Evolutionary conservation across 2,888 invertebrate genomes (phyloP).

Genomic region (Drosophila maculinotata): DNA sequence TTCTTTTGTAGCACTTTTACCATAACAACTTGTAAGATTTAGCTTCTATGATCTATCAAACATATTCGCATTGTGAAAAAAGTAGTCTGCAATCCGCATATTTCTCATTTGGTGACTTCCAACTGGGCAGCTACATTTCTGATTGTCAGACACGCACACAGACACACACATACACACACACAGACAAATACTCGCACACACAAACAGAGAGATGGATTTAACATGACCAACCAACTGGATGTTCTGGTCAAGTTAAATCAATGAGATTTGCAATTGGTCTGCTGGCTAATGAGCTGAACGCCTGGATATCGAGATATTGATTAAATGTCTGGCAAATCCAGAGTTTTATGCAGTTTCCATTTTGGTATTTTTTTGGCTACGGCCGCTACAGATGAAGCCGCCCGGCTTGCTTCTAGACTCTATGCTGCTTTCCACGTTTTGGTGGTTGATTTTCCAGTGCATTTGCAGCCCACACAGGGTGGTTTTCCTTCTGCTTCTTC

Average conservation of each 20-base stretch:
- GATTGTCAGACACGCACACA: conserved; percentile 10
- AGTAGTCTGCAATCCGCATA: neutral
- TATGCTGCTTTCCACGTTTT: conserved; percentile 10
- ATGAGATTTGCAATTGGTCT: conserved; percentile 31
- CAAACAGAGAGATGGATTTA: conserved; percentile 13
- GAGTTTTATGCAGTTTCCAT: conserved; percentile 34
- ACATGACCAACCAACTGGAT: conserved; percentile 46
- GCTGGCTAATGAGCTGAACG: conserved; percentile 46
- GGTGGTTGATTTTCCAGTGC: conserved; percentile 73
- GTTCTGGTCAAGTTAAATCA: conserved; percentile 65
- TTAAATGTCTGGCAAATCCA: conserved; percentile 38
- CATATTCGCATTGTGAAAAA: neutral
- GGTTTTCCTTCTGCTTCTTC: conserved; percentile 43
- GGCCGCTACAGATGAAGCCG: conserved; percentile 6
- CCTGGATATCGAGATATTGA: conserved; percentile 39
- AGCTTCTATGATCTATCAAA: too few relatives aligned
- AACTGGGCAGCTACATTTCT: conserved; percentile 9
- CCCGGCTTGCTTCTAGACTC: conserved; percentile 15
- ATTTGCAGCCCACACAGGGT: conserved; percentile 51
- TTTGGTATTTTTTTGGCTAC: neutral
- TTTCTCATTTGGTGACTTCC: conserved; percentile 4
- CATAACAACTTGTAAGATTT: too few relatives aligned
- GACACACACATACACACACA: too few relatives aligned
- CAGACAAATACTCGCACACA: too few relatives aligned
- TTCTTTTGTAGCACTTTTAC: too few relatives aligned